Evolutionary conservation across 2,797 vertebrate species (phyloP), one percentile per base, ranked within the genome.

Genomic region (Takifugu rubripes): DNA sequence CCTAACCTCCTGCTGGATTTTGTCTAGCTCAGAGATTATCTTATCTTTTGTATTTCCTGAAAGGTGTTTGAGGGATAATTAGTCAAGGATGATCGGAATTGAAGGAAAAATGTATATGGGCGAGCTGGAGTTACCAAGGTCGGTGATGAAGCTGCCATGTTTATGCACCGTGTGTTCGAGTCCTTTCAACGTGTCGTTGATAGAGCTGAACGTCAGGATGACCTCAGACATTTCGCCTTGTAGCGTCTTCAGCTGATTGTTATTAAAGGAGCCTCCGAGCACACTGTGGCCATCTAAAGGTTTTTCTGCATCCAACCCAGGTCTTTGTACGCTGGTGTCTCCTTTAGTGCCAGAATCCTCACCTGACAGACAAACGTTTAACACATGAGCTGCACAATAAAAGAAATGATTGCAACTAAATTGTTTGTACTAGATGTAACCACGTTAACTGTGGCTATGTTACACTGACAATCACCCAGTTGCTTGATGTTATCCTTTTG

Each of bases 11-110:
- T 93, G 92, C 72, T 96, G 94, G 15, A 96, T 92, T 49, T 93
- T 92, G 83, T 96, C 95, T 43, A 98, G 91, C 87, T 96, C 95
- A 0, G 94, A 92, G 67, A 95, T 94, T 33, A 97, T 92, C 59
- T 94, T 94, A 64, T 97, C 93, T 65, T 94, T 95, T 44, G 94
- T 90, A 72, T 92, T 89, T 47, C 86, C 88, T 89, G 72, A 55
- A 12, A 25, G 47, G 5, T 1, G 17, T n/a, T 6, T 9, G 1
- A 59, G 26, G 44, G 6, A 6, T 7, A 6, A 5, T 11, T 3
- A n/a, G 16, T n/a, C 3, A 5, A 8, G 44, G 7, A 3, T 10
- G 44, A 7, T 6, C 17, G 9, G 31, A 0, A 42, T 10, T 63
- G 14, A 52, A 11, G 1, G 5, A 3, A n/a, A 6, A 3, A 6